phyloP scores from a whole-genome alignment of 2,113 vertebrate species.

The Megaceryle torquata region DNA sequence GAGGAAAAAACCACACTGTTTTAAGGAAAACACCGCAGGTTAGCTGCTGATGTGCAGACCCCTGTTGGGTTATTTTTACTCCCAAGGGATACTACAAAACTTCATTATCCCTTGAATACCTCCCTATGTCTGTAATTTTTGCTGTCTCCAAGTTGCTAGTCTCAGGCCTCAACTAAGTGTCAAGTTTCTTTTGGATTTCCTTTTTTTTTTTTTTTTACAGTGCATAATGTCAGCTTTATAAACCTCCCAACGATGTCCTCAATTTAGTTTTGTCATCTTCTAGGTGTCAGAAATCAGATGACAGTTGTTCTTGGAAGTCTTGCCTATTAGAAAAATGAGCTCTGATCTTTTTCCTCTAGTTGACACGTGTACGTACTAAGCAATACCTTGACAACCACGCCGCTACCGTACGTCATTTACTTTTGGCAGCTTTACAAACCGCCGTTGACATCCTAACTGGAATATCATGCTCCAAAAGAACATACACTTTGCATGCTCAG shows the following conservation, averaged over 20 bases:
- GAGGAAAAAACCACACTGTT: neutral
- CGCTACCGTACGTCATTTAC: neutral
- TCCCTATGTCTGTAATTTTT: neutral
- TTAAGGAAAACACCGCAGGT: neutral
- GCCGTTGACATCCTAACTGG: constrained; percentile 31
- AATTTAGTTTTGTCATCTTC: constrained; percentile 49
- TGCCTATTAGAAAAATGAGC: neutral
- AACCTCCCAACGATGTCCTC: neutral
- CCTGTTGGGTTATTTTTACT: neutral
- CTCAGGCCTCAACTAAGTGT: neutral
- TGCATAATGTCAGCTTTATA: constrained; percentile 22
- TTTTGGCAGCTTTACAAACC: neutral
- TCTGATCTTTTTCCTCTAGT: neutral
- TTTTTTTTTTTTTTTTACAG: neutral
- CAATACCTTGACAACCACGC: neutral
- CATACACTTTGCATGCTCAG: neutral
- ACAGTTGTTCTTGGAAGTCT: neutral
- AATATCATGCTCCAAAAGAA: neutral
- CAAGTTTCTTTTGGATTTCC: neutral
- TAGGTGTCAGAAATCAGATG: constrained; percentile 23
- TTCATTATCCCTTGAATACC: neutral
- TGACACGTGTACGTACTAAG: neutral
- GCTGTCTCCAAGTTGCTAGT: neutral
- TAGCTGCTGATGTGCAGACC: neutral
- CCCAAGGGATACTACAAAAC: neutral